Evolutionary conservation across 2,797 vertebrate species (phyloP).

Genomic region (Oreortyx pictus): DNA sequence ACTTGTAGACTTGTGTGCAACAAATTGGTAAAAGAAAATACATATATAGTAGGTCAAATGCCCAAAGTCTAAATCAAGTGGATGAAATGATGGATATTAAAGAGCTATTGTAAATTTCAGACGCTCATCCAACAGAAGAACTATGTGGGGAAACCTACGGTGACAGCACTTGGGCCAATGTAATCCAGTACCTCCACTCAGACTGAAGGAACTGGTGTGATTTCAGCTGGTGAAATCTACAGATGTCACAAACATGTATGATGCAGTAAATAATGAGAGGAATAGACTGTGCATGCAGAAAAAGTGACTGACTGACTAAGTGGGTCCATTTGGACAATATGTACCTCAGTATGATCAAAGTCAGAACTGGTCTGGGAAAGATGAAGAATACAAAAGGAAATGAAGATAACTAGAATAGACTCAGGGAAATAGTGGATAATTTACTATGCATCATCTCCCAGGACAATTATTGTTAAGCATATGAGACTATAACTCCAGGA

Average conservation of each 20-base stretch:
- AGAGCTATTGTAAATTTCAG: neutral
- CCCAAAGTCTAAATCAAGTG: neutral
- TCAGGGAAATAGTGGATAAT: neutral
- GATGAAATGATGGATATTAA: neutral
- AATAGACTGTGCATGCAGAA: neutral
- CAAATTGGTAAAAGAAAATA: neutral
- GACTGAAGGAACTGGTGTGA: neutral
- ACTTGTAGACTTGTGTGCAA: neutral
- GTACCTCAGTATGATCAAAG: neutral
- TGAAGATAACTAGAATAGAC: neutral
- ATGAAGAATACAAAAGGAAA: neutral
- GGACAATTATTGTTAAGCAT: neutral
- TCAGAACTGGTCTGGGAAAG: neutral
- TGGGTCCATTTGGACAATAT: neutral
- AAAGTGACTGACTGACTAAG: neutral
- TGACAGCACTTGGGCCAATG: neutral
- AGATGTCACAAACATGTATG: neutral
- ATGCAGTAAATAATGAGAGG: neutral
- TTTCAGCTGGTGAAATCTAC: neutral
- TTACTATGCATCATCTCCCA: neutral
- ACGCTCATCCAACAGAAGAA: neutral
- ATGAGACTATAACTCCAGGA: neutral
- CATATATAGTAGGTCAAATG: neutral
- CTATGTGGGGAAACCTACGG: neutral
- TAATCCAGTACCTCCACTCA: neutral